Conservation (phyloP, 1,140 invertebrate species). For the Scaptomyza montana region DNA sequence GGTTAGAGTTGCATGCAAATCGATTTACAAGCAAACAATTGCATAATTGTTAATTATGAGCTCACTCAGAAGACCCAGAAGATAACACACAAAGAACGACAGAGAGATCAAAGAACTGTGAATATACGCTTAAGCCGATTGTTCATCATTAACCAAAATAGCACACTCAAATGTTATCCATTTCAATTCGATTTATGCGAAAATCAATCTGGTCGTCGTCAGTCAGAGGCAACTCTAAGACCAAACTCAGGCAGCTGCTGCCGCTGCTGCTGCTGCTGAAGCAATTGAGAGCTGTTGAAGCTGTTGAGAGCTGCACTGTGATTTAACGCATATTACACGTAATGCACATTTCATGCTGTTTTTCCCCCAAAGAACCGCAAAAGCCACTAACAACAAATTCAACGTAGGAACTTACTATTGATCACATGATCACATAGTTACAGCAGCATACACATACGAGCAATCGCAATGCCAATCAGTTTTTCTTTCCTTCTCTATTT, state of each 20-base stretch:
- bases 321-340: slow-evolving; percentile 76
- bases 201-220: slow-evolving; percentile 47
- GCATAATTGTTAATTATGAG: slow-evolving; percentile 56
- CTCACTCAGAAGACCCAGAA: not conserved
- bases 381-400: slow-evolving; percentile 60
- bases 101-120: too few relatives aligned
- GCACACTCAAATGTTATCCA: slow-evolving; percentile 40
- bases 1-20: slow-evolving; percentile 54
- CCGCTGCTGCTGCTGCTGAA: slow-evolving; percentile 21
- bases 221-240: not conserved
- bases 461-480: slow-evolving; percentile 56
- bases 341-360: slow-evolving; percentile 75
- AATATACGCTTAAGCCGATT: not conserved
- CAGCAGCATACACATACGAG: not conserved
- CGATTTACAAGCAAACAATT: slow-evolving; percentile 65
- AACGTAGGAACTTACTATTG: slow-evolving; percentile 32
- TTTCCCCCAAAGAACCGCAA: slow-evolving; percentile 58
- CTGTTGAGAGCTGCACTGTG: slow-evolving; percentile 44
- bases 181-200: slow-evolving; percentile 48
- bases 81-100: too few relatives aligned
- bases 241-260: too few relatives aligned
- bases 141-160: slow-evolving; percentile 24
- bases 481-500: not conserved
- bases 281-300: slow-evolving; percentile 8
- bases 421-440: slow-evolving; percentile 44